Evolutionary conservation across 2,797 vertebrate genomes (phyloP), one percentile per base, ranked within the genome.

Genomic region (Gallirallus australis): DNA sequence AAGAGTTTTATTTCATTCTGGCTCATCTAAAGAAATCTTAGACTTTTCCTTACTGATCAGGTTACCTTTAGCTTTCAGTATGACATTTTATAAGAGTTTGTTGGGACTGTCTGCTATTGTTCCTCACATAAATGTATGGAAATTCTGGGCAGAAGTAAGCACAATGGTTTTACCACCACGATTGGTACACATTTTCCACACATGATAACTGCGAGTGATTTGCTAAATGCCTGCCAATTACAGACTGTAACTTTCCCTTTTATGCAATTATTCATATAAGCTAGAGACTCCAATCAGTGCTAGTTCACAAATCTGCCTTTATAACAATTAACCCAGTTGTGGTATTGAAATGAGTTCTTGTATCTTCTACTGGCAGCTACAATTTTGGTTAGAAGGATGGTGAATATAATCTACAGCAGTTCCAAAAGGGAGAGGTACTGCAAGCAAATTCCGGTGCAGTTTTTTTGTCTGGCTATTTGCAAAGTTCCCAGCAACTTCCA

Each of bases 1-100:
- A 97, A 96, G 92, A 94, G 80, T 95, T 96, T 86, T 86, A 52
- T 96, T 97, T 96, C 94, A 95, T 96, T 96, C 91, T 97, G 97
- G 93, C 95, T 97, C 91, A 95, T 94, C 92, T 95, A 71, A 95
- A 94, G 96, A 96, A 97, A 97, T 95, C 75, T 92, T 90, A 96
- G 94, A 96, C 61, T 56, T 94, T 86, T 94, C 93, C 86, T 68
- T 84, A 31, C 90, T 59, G 93, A 93, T 95, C 93, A 47, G 82
- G 86, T 96, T 97, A 96, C 96, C 81, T 94, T 87, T 37, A 75
- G 84, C 90, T 91, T 96, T 96, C 90, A 93, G 73, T 71, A 56
- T 82, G 85, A 86, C 76, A 82, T 97, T 96, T 94, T 95, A 35
- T 90, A 90, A 85, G 64, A 39, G 56, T 79, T 90, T 81, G n/a